Evolutionary conservation across 2,113 vertebrate species (phyloP).

Genomic region (Agelaius tricolor): DNA sequence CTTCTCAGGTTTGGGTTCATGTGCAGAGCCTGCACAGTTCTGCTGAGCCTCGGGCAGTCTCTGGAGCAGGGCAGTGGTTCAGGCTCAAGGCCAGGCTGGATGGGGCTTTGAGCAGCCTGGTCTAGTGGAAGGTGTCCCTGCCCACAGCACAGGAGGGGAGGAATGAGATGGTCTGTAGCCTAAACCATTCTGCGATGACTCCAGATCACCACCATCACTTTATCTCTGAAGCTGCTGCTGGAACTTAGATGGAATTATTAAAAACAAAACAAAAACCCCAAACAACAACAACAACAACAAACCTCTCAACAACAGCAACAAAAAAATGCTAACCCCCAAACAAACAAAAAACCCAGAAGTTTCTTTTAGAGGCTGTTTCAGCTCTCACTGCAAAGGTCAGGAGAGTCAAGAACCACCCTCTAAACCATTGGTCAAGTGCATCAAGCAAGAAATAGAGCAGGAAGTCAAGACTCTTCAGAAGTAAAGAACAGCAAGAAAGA

Average conservation of each 20-base stretch:
- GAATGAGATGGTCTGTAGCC: neutral
- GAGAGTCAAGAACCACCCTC: neutral
- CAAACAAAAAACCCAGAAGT: neutral
- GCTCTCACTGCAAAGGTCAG: neutral
- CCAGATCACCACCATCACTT: neutral
- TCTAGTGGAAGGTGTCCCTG: neutral
- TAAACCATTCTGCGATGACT: neutral
- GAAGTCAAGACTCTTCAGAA: neutral
- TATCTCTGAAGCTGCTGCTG: neutral
- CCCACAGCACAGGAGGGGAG: too few relatives aligned
- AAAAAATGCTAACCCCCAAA: neutral
- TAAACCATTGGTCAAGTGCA: neutral
- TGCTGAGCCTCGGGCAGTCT: neutral
- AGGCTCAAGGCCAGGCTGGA: neutral
- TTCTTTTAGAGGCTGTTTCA: neutral
- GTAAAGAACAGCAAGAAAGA: neutral
- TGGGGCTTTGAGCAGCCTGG: neutral
- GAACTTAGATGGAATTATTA: neutral
- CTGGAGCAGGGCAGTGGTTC: neutral
- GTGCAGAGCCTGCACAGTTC: neutral
- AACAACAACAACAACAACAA: neutral
- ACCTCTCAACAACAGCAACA: neutral
- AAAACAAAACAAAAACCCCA: neutral
- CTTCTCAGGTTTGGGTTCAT: neutral
- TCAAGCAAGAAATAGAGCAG: neutral